Percentiles rank a stretch among this genome's conserved stretches.
These are phyloP conservation scores for Mechanitis mazaeus DNA, from an alignment of 2,888 invertebrate genomes.

Conservation along the genomic window DNA sequence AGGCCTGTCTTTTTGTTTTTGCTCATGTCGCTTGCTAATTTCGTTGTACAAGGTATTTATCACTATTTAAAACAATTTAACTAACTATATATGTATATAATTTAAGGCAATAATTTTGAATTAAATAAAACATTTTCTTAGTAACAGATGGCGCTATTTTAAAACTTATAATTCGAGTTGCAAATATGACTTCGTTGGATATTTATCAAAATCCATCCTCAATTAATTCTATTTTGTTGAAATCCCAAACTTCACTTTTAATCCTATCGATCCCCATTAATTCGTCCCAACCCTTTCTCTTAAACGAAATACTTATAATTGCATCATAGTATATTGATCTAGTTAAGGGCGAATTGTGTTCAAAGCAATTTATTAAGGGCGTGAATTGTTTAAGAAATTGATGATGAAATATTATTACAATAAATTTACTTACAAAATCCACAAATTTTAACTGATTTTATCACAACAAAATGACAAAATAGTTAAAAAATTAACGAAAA, in stretches of 20 bases:
- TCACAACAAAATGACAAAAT: too few species aligned
- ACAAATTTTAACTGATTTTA: background rate
- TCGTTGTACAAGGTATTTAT: background rate
- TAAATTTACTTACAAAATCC: constrained; percentile 14
- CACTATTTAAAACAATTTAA: background rate
- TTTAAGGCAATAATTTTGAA: too few species aligned
- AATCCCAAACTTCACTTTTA: constrained; percentile 61
- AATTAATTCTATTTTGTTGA: constrained; percentile 67
- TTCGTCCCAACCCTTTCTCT: constrained; percentile 40
- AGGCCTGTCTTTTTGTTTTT: constrained; percentile 31
- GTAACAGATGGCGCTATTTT: constrained; percentile 7
- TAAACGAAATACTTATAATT: constrained; percentile 62
- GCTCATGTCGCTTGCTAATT: background rate
- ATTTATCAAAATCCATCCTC: constrained; percentile 48
- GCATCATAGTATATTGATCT: constrained; percentile 67
- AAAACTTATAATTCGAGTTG: constrained; percentile 21
- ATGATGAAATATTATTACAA: constrained; percentile 19
- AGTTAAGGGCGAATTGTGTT: constrained; percentile 41
- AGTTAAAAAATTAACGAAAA: background rate
- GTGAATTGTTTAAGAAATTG: constrained; percentile 27
- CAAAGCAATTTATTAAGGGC: constrained; percentile 29
- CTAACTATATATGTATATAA: too few species aligned
- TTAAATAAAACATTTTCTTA: background rate
- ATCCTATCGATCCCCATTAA: constrained; percentile 64
- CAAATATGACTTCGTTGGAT: constrained; percentile 33